Base-by-base conservation (phyloP, 2,888 invertebrate genomes). In the Schrankia costaestrigalis region DNA sequence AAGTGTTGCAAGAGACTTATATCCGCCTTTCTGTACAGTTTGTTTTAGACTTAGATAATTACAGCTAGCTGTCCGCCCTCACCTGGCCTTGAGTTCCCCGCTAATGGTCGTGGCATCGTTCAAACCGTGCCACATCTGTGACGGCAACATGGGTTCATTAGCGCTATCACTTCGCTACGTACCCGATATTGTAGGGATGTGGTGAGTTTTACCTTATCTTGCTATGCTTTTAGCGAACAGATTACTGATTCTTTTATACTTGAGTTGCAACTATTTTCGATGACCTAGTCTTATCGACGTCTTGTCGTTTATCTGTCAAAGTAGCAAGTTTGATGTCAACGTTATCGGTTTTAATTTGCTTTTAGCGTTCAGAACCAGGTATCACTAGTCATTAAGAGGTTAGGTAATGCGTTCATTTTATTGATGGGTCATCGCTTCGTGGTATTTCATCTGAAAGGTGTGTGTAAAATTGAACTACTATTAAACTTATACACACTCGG, bases 101-200 rank as follows among this genome's bases (percentile, higher is more conserved):
- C 71, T 77, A 79, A 77, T 78, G 73, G 77, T 63, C 55, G 54
- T 57, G 57, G 67, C 73, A 76, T 76, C 76, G 69, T 71, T 78
- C 77, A 77, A 71, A 68, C 68, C 71, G 76, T 73, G 75, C 78
- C 70, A 77, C 69, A 71, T 69, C 68, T 73, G 78, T 74, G 83
- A 83, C 81, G 71, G 73, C 71, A 57, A 82, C 84, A 83, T 71
- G 75, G 78, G 77, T 85, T 86, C 84, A 85, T 85, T 86, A 86
- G 77, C 71, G 79, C 74, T 83, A 85, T 84, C 85, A 76, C 73
- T 66, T 56, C 62, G 46, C 50, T 51, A 55, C 50, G 56, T 51
- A 56, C 57, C 64, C 48, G 61, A 74, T 80, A 78, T 77, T 71
- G 71, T 65, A 60, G 60, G 68, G 66, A 67, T 63, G 70, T 70